Evolutionary conservation across 2,888 invertebrate genomes (phyloP), one percentile per base, ranked within the genome.

Genomic region (Drosophila borealis): DNA sequence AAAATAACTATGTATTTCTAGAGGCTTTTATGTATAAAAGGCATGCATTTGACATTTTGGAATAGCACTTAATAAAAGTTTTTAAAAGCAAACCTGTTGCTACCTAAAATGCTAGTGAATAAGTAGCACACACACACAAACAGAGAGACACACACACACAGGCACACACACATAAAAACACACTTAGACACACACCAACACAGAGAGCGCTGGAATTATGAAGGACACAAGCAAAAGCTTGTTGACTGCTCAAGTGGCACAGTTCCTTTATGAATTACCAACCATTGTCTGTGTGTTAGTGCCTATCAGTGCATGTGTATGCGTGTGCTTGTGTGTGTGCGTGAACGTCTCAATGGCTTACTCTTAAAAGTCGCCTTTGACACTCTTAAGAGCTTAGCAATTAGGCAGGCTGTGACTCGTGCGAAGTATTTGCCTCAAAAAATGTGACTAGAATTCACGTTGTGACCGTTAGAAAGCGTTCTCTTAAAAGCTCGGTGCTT

Each of bases 161-260:
- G 14, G 21, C 19, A 53, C 29, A n/a, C 53, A 55, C 10, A 44
- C 9, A 44, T 14, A 46, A 21, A 60, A n/a, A n/a, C n/a, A 17
- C 49, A 56, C 29, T 33, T 37, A 55, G 54, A n/a, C 46, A 45
- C 19, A 49, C 19, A 39, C 19, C 42, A 21, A 19, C 49, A 51
- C 34, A 49, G 55, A 66, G 46, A 45, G 74, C 42, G 48, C 55
- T 45, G 51, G 62, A 62, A 65, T 78, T 73, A 74, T 73, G 70
- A 87, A 77, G 77, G 79, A 81, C 84, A 81, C 62, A 70, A 62
- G 74, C 63, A 70, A 88, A 86, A 88, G 84, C 84, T 85, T 87
- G 87, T 77, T 81, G 82, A 82, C 88, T 82, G 66, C 86, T 88
- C 86, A 85, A 88, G 84, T 86, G 77, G 84, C 77, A 79, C 71